phyloP scores from a whole-genome alignment of 2,888 invertebrate species.

The Tromatobia lineatoria region DNA sequence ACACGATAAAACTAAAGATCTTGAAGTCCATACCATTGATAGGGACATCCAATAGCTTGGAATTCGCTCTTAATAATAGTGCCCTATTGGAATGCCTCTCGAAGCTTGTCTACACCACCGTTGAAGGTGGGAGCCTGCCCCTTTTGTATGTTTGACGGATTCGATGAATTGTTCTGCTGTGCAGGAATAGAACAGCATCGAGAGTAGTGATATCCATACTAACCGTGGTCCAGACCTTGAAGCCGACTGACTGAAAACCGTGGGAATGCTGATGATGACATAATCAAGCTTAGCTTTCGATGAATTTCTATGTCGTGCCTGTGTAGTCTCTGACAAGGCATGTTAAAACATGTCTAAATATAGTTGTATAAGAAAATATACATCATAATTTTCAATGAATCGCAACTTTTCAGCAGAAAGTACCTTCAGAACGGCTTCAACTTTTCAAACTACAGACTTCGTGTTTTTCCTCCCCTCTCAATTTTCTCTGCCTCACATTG shows the following conservation, averaged over 20 bases:
- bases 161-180: conserved; percentile 31
- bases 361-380: no score
- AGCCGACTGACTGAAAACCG: conserved; percentile 23
- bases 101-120: background rate
- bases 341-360: no score
- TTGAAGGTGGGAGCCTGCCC: background rate
- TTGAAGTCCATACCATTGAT: background rate
- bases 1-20: background rate
- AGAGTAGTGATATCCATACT: conserved; percentile 9
- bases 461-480: background rate
- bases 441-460: background rate
- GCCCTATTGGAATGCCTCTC: background rate
- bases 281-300: conserved; percentile 47
- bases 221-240: background rate
- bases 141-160: conserved; percentile 6
- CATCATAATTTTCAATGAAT: no score
- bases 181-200: conserved; percentile 36
- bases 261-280: conserved; percentile 47
- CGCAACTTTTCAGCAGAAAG: background rate
- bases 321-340: background rate
- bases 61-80: background rate
- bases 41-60: background rate
- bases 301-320: conserved; percentile 22
- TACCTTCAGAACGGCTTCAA: background rate
- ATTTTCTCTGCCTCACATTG: background rate